Evolutionary conservation across 2,113 vertebrate species (phyloP), one percentile per base, ranked within the genome.

Genomic region (Alces alces): DNA sequence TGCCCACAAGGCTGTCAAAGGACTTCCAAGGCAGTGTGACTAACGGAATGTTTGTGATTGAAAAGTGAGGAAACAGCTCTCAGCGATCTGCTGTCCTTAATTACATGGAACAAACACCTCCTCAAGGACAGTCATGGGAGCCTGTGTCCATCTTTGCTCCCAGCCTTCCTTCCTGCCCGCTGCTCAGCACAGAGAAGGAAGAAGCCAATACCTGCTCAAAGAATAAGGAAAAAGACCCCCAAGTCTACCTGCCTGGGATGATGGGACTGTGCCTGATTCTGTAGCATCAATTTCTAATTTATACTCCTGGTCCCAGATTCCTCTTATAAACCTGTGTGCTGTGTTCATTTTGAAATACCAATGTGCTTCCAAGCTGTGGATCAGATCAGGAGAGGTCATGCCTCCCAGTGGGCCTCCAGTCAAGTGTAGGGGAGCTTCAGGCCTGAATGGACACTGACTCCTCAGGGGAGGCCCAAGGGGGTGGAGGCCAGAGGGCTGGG

Each of bases 331-430:
- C 98, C 97, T 97, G 93, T 96, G 98, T 86, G 79, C 96, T 98
- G 97, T 88, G 95, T 98, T 94, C 95, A 86, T 94, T 92, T 97
- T 91, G 27, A 98, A 97, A 98, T 97, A 95, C 85, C 97, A 96
- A 83, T 0, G 25, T 95, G 91, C 95, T 95, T 92, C 97, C 94
- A 97, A 98, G 98, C 96, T 78, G 85, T 89, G 92, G 86, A 96
- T 92, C 97, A 93, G 95, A 36, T 98, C 95, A 94, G 78, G 96
- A 98, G 73, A 86, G 95, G 76, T 93, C 93, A 88, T 45, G 89
- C 64, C 61, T 93, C 92, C 27, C 64, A 78, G 8, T 83, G 95
- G 78, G 33, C 86, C 97, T 89, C 97, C 19, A 47, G 61, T 23
- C 61, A 96, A 1, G 80, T 92, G 36, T 43, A 89, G 36, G 7